phyloP scores from a whole-genome alignment of 2,113 vertebrate species.

The Cynoglossus semilaevis region DNA sequence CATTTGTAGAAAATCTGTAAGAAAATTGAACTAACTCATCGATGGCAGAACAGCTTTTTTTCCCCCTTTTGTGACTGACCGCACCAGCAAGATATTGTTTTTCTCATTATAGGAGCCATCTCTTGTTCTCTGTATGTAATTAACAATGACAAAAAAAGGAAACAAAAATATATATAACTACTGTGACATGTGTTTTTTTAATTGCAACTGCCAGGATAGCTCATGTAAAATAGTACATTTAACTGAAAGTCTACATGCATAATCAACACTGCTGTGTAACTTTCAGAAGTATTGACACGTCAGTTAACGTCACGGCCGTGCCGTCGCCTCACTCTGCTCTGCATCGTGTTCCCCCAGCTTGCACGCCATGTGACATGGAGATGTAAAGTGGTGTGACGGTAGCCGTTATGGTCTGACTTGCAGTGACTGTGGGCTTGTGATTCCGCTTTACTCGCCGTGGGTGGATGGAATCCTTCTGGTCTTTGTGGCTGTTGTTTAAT shows the following conservation, averaged over 20 bases:
- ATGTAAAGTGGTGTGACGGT: constrained; percentile 59
- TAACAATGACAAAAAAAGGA: constrained; percentile 61
- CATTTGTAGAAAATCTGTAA: constrained; percentile 38
- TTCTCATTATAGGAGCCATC: constrained; percentile 62
- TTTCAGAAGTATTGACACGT: constrained; percentile 13
- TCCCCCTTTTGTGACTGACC: constrained; percentile 41
- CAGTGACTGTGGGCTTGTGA: constrained; percentile 62
- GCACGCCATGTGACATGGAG: constrained; percentile 57
- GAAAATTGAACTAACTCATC: constrained; percentile 25
- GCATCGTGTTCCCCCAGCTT: constrained; percentile 40
- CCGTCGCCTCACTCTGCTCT: constrained; percentile 31
- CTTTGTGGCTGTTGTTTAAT: constrained; percentile 51
- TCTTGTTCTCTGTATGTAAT: constrained; percentile 72
- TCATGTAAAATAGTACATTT: constrained; percentile 53
- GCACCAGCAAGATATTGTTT: constrained; percentile 54
- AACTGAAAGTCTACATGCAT: constrained; percentile 25
- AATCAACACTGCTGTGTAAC: constrained; percentile 35
- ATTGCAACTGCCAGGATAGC: constrained; percentile 34
- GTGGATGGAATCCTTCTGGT: constrained; percentile 42
- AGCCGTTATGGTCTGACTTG: constrained; percentile 54
- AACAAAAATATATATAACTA: constrained; percentile 65
- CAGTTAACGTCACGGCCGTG: constrained; percentile 9
- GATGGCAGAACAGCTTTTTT: constrained; percentile 37
- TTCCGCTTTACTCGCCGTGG: constrained; percentile 60
- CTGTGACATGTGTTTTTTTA: constrained; percentile 74